These are phyloP conservation scores for Aegotheles bennettii DNA, from an alignment of 2,113 vertebrate species.

Conservation along the genomic window DNA sequence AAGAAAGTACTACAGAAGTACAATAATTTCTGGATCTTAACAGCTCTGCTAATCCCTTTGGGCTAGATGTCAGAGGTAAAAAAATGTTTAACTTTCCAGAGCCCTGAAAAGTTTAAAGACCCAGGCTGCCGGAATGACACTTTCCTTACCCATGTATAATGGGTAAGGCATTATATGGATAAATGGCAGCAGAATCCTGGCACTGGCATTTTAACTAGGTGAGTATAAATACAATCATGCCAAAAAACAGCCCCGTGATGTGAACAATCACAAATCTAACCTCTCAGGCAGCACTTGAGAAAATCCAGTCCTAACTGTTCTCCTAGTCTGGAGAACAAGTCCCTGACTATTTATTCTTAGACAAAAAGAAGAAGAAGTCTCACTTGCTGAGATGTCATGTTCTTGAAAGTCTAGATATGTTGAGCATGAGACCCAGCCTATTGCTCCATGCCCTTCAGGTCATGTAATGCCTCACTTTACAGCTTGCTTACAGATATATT, in stretches of 20 bases:
- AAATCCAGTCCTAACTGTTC: not conserved
- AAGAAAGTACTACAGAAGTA: not conserved
- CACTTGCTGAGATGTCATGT: not conserved
- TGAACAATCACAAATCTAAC: not conserved
- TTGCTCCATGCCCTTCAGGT: not conserved
- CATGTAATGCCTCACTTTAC: not conserved
- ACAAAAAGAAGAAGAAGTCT: not conserved
- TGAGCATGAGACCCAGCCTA: not conserved
- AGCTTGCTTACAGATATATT: not conserved
- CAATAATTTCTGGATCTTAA: not conserved
- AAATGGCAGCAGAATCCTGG: not conserved
- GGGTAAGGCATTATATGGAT: not conserved
- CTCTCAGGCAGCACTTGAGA: not conserved
- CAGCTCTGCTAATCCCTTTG: not conserved
- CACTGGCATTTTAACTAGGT: not conserved
- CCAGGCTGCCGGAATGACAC: not conserved
- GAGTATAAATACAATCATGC: not conserved
- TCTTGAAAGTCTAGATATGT: not conserved
- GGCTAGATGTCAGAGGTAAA: not conserved
- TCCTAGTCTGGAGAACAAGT: not conserved
- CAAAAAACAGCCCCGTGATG: not conserved
- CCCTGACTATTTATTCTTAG: not conserved
- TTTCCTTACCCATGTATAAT: not conserved
- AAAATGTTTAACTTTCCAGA: not conserved
- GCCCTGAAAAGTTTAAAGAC: not conserved